Percentiles rank a stretch among this genome's conserved stretches.
Conservation (phyloP, 2,113 vertebrate species). For the Nothocercus nigrocapillus region DNA sequence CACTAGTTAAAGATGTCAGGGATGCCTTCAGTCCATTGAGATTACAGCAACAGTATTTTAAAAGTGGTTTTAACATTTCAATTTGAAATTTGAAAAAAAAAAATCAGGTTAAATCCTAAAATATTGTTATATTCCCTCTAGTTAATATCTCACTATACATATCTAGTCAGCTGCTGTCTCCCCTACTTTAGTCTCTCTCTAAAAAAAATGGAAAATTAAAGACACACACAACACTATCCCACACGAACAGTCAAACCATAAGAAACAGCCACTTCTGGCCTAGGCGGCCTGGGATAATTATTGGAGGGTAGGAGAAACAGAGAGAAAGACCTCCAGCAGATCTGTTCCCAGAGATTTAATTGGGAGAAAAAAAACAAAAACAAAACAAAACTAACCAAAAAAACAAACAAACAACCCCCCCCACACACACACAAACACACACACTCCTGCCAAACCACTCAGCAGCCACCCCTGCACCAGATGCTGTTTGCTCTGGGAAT, state of each 20-base stretch:
- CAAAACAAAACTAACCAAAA: no score
- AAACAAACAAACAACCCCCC: no score
- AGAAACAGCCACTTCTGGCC: neutral
- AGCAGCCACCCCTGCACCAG: neutral
- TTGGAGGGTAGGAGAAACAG: neutral
- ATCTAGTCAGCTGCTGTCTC: neutral
- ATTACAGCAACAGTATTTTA: neutral
- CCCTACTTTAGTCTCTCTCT: neutral
- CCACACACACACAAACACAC: no score
- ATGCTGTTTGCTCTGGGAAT: neutral
- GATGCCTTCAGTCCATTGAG: neutral
- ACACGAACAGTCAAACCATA: neutral
- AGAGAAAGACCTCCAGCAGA: neutral
- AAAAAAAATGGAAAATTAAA: neutral
- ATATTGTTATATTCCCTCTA: neutral
- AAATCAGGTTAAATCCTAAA: neutral
- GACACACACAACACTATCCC: neutral
- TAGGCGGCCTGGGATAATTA: neutral
- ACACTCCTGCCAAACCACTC: neutral
- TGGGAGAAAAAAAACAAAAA: neutral
- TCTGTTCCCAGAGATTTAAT: neutral
- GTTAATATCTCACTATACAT: neutral
- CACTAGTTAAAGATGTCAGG: fast-evolving
- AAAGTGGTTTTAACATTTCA: neutral
- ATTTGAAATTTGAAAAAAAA: neutral